phyloP scores from a whole-genome alignment of 2,888 invertebrate species.

The Pammene fasciana region DNA sequence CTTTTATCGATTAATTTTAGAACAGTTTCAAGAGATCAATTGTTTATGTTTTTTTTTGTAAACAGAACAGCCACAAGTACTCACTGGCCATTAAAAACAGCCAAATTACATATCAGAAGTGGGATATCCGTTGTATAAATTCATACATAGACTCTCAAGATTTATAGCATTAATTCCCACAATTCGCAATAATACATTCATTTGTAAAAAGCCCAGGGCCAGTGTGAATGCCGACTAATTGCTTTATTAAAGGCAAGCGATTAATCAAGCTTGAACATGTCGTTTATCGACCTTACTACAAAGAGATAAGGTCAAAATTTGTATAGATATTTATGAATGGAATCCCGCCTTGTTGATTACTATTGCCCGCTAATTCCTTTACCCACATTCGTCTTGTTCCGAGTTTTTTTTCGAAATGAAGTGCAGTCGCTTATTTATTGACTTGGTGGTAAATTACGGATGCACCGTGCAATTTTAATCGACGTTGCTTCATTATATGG shows the following conservation, averaged over 20 bases:
- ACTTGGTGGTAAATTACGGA: constrained; percentile 11
- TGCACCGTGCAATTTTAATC: background rate
- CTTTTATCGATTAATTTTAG: too few relatives aligned
- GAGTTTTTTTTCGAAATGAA: constrained; percentile 36
- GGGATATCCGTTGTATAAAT: background rate
- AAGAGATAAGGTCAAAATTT: background rate
- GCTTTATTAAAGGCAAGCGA: constrained; percentile 60
- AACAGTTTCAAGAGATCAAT: too few relatives aligned
- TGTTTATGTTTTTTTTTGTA: too few relatives aligned
- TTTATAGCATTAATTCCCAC: constrained; percentile 6
- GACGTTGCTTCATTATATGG: background rate
- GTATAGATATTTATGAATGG: background rate
- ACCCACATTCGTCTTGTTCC: constrained; percentile 42
- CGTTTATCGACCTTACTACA: background rate
- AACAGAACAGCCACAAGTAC: too few relatives aligned
- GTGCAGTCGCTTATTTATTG: constrained; percentile 5
- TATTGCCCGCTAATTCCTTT: constrained; percentile 39
- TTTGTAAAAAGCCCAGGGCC: constrained; percentile 31
- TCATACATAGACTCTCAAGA: background rate
- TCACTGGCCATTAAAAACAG: too few relatives aligned
- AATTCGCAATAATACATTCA: constrained; percentile 18
- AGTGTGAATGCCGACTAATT: constrained; percentile 48
- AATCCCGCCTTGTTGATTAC: constrained; percentile 39
- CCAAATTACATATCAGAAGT: background rate
- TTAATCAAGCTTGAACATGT: constrained; percentile 59